phyloP scores from a whole-genome alignment of 2,888 invertebrate genomes.

The Andrena flavipes region DNA sequence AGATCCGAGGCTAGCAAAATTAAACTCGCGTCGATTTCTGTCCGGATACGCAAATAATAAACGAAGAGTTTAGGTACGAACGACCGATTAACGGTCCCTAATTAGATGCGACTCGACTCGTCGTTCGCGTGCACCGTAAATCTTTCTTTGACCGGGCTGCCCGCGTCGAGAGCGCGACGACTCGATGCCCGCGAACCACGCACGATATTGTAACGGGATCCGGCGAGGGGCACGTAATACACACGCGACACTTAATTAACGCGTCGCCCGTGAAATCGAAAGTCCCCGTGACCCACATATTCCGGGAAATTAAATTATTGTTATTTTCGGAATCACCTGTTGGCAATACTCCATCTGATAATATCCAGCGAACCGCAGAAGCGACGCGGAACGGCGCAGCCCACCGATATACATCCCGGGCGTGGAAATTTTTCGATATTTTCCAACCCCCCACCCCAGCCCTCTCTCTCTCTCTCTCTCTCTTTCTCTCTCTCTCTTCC shows the following conservation, averaged over 20 bases:
- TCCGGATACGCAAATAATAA: conserved; percentile 16
- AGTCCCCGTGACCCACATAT: conserved; percentile 69
- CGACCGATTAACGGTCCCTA: neutral
- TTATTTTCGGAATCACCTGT: conserved; percentile 74
- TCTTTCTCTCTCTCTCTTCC: neutral
- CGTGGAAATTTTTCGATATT: conserved; percentile 69
- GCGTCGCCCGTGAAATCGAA: conserved; percentile 63
- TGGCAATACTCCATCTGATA: conserved; percentile 74
- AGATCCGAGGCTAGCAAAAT: neutral
- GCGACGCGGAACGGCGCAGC: conserved; percentile 47
- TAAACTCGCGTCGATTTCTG: neutral
- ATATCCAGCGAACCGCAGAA: conserved; percentile 66
- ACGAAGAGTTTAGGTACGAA: conserved; percentile 3
- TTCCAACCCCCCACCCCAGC: conserved; percentile 6
- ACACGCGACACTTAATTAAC: conserved; percentile 67
- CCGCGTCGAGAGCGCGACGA: too few relatives aligned
- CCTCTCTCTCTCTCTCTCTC: neutral
- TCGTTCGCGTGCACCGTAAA: neutral
- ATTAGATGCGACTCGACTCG: too few relatives aligned
- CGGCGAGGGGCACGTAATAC: conserved; percentile 15
- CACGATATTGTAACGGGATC: conserved; percentile 48
- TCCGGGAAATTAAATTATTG: conserved; percentile 71
- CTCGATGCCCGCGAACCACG: conserved; percentile 44
- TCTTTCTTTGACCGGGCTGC: neutral
- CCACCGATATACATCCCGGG: conserved; percentile 54